Conservation (phyloP, 2,888 invertebrate species). For the Eristalinus sepulchralis region DNA sequence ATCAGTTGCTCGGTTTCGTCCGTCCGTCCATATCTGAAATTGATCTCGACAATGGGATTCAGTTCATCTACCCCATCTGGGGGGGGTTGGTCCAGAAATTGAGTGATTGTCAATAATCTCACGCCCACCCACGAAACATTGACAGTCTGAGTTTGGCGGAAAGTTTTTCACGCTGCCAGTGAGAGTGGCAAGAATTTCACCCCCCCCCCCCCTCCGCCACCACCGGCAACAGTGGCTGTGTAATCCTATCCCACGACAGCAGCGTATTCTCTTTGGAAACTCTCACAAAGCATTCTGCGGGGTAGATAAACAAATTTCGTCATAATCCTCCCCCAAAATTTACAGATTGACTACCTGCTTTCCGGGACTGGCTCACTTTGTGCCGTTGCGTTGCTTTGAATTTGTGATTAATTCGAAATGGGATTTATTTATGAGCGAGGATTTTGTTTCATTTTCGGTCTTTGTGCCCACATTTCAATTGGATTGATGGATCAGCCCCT, state of each 20-base stretch:
- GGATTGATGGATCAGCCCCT: neutral
- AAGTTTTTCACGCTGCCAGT: conserved; percentile 1
- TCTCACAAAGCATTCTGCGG: neutral
- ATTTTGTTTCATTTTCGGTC: conserved; percentile 12
- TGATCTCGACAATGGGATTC: neutral
- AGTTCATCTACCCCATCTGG: neutral
- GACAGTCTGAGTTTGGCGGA: conserved; percentile 4
- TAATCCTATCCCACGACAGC: conserved; percentile 6
- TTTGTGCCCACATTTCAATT: conserved; percentile 18
- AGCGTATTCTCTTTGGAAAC: neutral
- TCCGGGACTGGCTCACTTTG: neutral
- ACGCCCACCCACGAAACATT: neutral
- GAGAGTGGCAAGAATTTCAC: neutral
- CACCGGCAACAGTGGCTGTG: neutral
- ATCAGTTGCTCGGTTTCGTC: neutral
- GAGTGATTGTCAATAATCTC: neutral
- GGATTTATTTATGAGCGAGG: conserved; percentile 25
- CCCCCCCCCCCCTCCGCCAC: neutral
- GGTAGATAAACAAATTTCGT: conserved; percentile 17
- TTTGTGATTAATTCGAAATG: conserved; percentile 19
- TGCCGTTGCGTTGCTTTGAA: neutral
- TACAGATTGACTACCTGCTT: neutral
- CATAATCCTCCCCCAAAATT: conserved; percentile 6
- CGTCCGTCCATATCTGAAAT: neutral
- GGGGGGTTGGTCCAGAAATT: no score